These are phyloP conservation scores for Lepisosteus osseus DNA, from an alignment of 2,113 vertebrate species.

Conservation along the genomic window DNA sequence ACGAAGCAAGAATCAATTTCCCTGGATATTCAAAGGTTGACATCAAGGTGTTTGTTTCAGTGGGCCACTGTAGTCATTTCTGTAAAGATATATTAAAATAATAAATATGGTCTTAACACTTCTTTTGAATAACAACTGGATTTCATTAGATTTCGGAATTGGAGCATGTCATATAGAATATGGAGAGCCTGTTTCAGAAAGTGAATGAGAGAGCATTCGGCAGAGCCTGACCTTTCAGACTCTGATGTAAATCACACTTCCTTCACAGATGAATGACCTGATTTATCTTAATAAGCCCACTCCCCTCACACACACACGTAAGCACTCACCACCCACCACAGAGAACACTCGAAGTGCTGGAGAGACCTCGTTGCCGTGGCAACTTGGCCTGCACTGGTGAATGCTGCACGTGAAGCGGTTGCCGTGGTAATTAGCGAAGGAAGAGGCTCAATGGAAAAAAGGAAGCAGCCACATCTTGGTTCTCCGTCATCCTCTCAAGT, in stretches of 20 bases:
- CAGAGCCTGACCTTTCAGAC: not conserved
- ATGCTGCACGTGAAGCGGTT: conserved; percentile 31
- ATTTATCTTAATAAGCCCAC: conserved; percentile 30
- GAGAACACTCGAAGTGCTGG: conserved; percentile 21
- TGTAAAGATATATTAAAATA: too few species aligned
- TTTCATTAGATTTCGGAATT: not conserved
- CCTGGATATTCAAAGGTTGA: too few species aligned
- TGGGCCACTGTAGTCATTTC: too few species aligned
- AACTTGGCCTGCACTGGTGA: conserved; percentile 30
- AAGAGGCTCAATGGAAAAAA: not conserved
- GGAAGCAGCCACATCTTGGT: not conserved
- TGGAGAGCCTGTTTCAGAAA: not conserved
- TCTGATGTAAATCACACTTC: too few species aligned
- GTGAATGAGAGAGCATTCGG: conserved; percentile 4
- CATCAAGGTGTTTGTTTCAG: too few species aligned
- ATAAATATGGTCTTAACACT: not conserved
- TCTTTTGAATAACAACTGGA: not conserved
- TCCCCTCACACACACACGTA: not conserved
- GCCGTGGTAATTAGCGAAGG: conserved; percentile 31
- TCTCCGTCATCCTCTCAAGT: not conserved
- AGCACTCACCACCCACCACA: conserved; percentile 17
- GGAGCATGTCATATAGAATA: not conserved
- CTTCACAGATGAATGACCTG: conserved; percentile 26
- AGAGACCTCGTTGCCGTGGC: conserved; percentile 37
- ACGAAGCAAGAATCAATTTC: too few species aligned